Evolutionary conservation across 35 echinoderm and acorn worm species (phyloP), one percentile per base, ranked within the genome.

Genomic region (Stichopus chloronotus): DNA sequence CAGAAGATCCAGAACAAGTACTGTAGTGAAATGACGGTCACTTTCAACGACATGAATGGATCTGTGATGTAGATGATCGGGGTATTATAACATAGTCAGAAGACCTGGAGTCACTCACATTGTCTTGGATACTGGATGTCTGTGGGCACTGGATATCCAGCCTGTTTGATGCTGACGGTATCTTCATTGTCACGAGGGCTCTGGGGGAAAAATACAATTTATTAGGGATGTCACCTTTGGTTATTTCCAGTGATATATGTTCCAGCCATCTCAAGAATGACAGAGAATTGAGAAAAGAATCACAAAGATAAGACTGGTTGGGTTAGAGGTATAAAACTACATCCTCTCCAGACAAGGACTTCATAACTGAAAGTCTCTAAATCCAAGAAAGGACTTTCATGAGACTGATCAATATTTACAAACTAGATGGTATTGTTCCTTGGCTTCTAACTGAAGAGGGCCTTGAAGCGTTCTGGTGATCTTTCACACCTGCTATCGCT

Each of bases 131-230:
- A 78, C 4, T n/a, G 19, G 9, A 11, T 52, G 58, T 91, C 16
- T 19, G 58, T 77, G 5, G 90, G 90, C 21, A 79, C 16, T 91
- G 90, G 90, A 91, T 91, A 91, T 5, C 71, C 63, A 7, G 19
- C 53, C 76, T 91, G 30, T n/a, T 25, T 55, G 53, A 91, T 91
- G 57, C 72, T 53, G 43, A 57, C n/a, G 22, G 90, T 79, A 16
- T 91, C 90, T 59, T 78, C 90, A 91, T 91, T 91, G 11, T 58
- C 72, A 43, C 72, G 90, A 13, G 72, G 72, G 5, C 6, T 78
- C 90, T 91, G 52, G 7, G 21, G 21, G 68, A 24, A 22, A 68
- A 60, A 65, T 21, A n/a, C 19, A 88, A 5, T 6, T 5, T 7
- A 84, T 43, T 1, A 72, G 13, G 22, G 13, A 72, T 16, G 22